Evolutionary conservation across 2,113 vertebrate species (phyloP).

Genomic region (Rhinichthys klamathensis): DNA sequence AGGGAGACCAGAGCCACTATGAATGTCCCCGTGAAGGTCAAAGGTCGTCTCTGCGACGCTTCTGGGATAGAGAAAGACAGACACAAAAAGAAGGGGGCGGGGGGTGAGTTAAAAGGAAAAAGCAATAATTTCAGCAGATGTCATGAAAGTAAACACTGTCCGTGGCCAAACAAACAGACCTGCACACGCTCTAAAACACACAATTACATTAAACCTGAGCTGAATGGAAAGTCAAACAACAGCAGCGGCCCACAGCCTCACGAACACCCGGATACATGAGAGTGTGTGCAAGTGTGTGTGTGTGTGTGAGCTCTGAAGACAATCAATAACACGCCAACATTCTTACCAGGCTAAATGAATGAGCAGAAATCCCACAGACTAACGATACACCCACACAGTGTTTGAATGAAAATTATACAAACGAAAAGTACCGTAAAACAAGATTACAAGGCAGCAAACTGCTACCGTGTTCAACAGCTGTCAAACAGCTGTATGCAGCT

Average conservation of each 20-base stretch:
- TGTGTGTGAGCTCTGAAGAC: conserved; percentile 6
- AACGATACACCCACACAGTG: conserved; percentile 35
- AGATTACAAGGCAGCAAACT: not conserved
- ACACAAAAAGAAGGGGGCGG: not conserved
- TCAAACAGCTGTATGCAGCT: conserved; percentile 13
- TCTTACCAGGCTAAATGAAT: conserved; percentile 38
- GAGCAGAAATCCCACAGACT: not conserved
- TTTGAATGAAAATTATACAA: conserved; percentile 9
- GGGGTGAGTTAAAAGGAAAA: not conserved
- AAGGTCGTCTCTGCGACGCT: conserved; percentile 92
- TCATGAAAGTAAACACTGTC: not conserved
- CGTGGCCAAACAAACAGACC: conserved; percentile 20
- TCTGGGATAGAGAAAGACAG: conserved; percentile 64
- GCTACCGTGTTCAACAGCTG: conserved; percentile 3
- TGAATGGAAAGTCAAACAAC: conserved; percentile 42
- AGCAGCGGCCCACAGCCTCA: conserved; percentile 28
- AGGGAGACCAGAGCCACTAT: conserved; percentile 83
- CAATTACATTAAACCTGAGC: conserved; percentile 18
- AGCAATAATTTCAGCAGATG: conserved; percentile 15
- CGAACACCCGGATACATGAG: conserved; percentile 10
- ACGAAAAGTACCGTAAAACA: not conserved
- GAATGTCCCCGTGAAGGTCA: conserved; percentile 92
- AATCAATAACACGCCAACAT: not conserved
- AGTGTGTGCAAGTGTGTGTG: not conserved
- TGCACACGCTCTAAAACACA: conserved; percentile 26